Evolutionary conservation across 1,140 invertebrate genomes (phyloP).

Genomic region (Drosophila equinoxialis): DNA sequence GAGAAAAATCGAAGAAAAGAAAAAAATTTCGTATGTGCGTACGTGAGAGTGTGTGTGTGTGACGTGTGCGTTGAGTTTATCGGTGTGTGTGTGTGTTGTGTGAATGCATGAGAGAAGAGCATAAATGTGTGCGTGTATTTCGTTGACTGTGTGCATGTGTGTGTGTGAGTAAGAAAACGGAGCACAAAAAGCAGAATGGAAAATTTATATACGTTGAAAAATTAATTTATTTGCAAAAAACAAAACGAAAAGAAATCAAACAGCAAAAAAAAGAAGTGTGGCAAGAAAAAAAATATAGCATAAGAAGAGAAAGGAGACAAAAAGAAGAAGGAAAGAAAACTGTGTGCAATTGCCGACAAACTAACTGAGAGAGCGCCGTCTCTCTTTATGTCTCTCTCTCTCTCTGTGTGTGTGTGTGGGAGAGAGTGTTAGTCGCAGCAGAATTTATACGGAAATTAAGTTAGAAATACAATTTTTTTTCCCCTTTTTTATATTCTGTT

Average conservation of each 20-base stretch:
- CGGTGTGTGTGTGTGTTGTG: constrained; percentile 59
- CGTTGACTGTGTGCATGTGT: neutral
- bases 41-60: constrained; percentile 64
- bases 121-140: constrained; percentile 29
- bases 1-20: constrained; percentile 27
- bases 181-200: constrained; percentile 71
- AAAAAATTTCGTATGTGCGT: constrained; percentile 67
- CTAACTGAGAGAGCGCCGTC: constrained; percentile 16
- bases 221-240: constrained; percentile 63
- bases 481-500: constrained; percentile 21
- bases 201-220: constrained; percentile 68
- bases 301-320: constrained; percentile 56
- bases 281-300: constrained; percentile 16
- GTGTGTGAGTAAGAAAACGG: constrained; percentile 76
- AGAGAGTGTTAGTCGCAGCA: constrained; percentile 30
- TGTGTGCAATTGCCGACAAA: constrained; percentile 42
- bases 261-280: constrained; percentile 53
- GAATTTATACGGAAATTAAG: constrained; percentile 15
- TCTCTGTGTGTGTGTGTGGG: constrained; percentile 30
- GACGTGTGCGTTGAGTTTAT: constrained; percentile 55
- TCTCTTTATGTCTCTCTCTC: neutral
- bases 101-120: constrained; percentile 39
- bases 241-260: constrained; percentile 25
- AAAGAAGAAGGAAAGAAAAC: constrained; percentile 36
- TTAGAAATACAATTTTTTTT: neutral